phyloP scores from a whole-genome alignment of 2,113 vertebrate genomes.

The Corvus moneduloides region DNA sequence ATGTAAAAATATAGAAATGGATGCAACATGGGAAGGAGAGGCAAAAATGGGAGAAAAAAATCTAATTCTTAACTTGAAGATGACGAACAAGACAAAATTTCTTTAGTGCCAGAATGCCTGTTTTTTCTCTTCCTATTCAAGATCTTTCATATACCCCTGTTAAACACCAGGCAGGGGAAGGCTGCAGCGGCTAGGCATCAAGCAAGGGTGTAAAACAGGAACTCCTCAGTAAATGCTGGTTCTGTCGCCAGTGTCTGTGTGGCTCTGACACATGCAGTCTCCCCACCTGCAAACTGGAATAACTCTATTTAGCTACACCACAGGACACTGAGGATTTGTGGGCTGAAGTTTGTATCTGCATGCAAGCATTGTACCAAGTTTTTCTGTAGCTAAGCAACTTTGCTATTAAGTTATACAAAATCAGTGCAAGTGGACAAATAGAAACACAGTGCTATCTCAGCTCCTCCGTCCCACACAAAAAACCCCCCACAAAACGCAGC shows the following conservation, averaged over 20 bases:
- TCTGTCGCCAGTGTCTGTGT: background rate
- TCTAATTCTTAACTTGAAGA: background rate
- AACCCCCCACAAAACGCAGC: rapidly evolving
- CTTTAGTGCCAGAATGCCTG: background rate
- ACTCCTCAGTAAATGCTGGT: background rate
- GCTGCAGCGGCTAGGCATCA: background rate
- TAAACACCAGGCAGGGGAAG: background rate
- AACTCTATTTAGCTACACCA: background rate
- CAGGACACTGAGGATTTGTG: background rate
- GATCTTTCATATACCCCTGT: background rate
- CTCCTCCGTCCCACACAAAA: background rate
- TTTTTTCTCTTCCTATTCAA: background rate
- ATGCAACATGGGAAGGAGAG: background rate
- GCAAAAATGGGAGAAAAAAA: background rate
- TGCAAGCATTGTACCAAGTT: background rate
- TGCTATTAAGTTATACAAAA: background rate
- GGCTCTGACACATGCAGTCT: background rate
- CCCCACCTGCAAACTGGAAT: conserved; percentile 7
- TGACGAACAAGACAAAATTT: background rate
- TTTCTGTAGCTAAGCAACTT: conserved; percentile 30
- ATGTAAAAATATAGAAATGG: background rate
- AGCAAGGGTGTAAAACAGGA: background rate
- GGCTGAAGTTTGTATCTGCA: background rate
- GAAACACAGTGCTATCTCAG: background rate
- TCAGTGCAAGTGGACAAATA: background rate